These are phyloP conservation scores for Phyllotis vaccarum DNA, from an alignment of 2,797 vertebrate genomes.

Conservation along the genomic window DNA sequence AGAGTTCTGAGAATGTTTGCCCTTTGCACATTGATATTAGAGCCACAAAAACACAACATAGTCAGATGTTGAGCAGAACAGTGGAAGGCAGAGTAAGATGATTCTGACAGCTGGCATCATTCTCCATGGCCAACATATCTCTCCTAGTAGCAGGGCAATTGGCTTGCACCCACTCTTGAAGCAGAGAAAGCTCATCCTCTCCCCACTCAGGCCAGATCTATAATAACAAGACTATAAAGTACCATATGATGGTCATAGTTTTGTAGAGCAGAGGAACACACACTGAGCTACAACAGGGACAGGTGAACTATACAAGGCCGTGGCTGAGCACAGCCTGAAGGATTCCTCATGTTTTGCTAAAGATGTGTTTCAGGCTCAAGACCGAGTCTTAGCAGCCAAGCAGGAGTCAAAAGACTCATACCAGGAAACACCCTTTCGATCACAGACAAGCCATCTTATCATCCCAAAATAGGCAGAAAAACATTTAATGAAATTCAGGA, in stretches of 20 bases:
- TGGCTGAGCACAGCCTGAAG: neutral
- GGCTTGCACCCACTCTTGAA: too few species aligned
- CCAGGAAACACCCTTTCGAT: neutral
- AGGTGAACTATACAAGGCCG: too few species aligned
- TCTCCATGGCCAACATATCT: neutral
- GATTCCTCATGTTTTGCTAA: neutral
- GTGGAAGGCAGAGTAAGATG: neutral
- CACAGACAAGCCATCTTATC: neutral
- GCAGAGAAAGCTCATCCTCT: neutral
- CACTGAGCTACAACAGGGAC: too few species aligned
- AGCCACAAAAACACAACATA: neutral
- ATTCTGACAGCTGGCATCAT: neutral
- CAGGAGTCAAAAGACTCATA: neutral
- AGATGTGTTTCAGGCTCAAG: neutral
- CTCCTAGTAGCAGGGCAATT: neutral
- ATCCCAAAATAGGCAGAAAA: neutral
- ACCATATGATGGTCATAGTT: neutral
- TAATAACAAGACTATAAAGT: too few species aligned
- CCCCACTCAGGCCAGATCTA: too few species aligned
- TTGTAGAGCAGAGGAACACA: too few species aligned
- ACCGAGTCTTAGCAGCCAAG: neutral
- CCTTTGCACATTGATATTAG: neutral
- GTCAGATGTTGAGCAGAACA: neutral
- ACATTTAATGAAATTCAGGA: neutral
- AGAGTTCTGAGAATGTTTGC: neutral